Conservation (phyloP, 2,888 invertebrate genomes). For the Cylloceria caligata region DNA sequence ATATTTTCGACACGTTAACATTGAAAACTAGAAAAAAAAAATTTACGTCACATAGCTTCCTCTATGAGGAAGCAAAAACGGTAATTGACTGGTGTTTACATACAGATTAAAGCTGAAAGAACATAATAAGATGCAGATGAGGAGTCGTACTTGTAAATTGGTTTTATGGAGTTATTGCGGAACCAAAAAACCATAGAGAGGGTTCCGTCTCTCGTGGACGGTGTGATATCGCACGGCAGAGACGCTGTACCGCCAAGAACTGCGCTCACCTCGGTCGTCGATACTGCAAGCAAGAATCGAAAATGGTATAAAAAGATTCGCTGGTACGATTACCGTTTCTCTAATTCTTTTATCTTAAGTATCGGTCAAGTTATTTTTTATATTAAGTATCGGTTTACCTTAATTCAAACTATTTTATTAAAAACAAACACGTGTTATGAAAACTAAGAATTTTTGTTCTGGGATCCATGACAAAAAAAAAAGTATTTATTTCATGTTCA, state of each 20-base stretch:
- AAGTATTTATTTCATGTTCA: background rate
- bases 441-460: too few species aligned
- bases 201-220: slow-evolving; percentile 92
- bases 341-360: too few species aligned
- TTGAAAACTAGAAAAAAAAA: too few species aligned
- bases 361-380: too few species aligned
- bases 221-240: slow-evolving; percentile 95
- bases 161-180: slow-evolving; percentile 93
- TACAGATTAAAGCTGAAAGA: background rate
- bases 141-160: slow-evolving; percentile 92
- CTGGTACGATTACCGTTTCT: background rate
- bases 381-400: background rate
- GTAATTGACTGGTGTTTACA: background rate
- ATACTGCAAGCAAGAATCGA: slow-evolving; percentile 86
- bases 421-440: too few species aligned
- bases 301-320: background rate
- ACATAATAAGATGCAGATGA: background rate
- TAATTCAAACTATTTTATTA: background rate
- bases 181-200: slow-evolving; percentile 98
- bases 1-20: too few species aligned
- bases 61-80: background rate
- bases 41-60: too few species aligned
- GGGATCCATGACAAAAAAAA: too few species aligned
- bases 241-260: slow-evolving; percentile 94
- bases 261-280: slow-evolving; percentile 91